These are phyloP conservation scores for Pogonomyrmex californicus DNA, from an alignment of 1,140 invertebrate species.

Conservation along the genomic window DNA sequence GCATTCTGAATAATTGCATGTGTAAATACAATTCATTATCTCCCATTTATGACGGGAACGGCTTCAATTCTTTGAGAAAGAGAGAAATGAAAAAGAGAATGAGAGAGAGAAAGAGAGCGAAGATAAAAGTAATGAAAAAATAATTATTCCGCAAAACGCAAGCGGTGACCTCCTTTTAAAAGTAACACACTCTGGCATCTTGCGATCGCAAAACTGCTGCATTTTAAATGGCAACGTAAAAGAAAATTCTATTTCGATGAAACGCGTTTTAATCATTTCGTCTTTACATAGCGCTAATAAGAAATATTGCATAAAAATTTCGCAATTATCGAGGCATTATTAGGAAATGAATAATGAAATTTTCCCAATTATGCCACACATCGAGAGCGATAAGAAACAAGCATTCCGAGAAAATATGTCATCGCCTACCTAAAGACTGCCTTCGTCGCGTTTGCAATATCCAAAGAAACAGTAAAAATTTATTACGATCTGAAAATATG, in stretches of 20 bases:
- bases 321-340: neutral
- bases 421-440: constrained; percentile 3
- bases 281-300: neutral
- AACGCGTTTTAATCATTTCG: neutral
- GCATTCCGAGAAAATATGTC: neutral
- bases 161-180: constrained; percentile 59
- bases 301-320: neutral
- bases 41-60: constrained; percentile 27
- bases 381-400: neutral
- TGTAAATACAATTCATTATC: constrained; percentile 32
- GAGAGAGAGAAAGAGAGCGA: too few relatives aligned
- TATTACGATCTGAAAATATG: neutral
- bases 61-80: neutral
- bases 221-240: neutral
- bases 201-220: neutral
- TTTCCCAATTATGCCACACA: neutral
- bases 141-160: constrained; percentile 19
- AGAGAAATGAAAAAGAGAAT: too few relatives aligned
- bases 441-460: constrained; percentile 15
- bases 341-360: neutral
- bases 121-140: constrained; percentile 16
- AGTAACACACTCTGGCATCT: neutral
- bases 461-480: constrained; percentile 25
- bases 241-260: constrained; percentile 9
- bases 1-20: neutral